phyloP scores from a whole-genome alignment of 2,888 invertebrate genomes.

The Pseudococcus longispinus region DNA sequence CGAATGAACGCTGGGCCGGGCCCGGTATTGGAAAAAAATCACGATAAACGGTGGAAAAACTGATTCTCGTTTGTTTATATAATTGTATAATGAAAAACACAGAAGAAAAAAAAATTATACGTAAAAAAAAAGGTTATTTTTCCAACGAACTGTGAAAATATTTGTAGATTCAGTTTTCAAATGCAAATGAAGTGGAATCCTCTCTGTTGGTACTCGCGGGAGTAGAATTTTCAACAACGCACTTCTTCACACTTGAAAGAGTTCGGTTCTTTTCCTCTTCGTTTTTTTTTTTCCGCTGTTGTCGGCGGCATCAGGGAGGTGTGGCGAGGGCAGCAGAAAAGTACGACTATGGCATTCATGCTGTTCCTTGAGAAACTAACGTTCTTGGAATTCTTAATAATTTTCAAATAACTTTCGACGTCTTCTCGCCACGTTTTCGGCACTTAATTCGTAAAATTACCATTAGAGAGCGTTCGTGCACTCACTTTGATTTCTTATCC shows the following conservation, averaged over 20 bases:
- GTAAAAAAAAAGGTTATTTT: constrained; percentile 38
- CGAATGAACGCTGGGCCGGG: background rate
- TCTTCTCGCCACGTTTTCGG: constrained; percentile 39
- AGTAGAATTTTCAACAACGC: constrained; percentile 46
- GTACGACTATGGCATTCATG: background rate
- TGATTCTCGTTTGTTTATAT: constrained; percentile 29
- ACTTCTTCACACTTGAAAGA: constrained; percentile 47
- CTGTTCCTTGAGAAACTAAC: constrained; percentile 31
- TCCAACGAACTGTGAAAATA: constrained; percentile 47
- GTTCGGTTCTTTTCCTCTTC: constrained; percentile 24
- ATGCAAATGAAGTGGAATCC: constrained; percentile 49
- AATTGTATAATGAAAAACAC: constrained; percentile 43
- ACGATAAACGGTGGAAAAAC: background rate
- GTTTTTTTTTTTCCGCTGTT: background rate
- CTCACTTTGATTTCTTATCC: constrained; percentile 12
- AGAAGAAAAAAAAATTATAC: constrained; percentile 45
- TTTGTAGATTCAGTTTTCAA: constrained; percentile 48
- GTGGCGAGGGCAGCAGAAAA: background rate
- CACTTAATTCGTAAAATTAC: constrained; percentile 20
- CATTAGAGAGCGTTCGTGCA: constrained; percentile 36
- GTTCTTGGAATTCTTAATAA: constrained; percentile 42
- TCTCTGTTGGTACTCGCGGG: constrained; percentile 41
- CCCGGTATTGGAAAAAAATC: constrained; percentile 2
- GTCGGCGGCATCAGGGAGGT: background rate
- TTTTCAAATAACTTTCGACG: constrained; percentile 38